phyloP scores from a whole-genome alignment of 2,797 vertebrate genomes.

The Alauda arvensis region DNA sequence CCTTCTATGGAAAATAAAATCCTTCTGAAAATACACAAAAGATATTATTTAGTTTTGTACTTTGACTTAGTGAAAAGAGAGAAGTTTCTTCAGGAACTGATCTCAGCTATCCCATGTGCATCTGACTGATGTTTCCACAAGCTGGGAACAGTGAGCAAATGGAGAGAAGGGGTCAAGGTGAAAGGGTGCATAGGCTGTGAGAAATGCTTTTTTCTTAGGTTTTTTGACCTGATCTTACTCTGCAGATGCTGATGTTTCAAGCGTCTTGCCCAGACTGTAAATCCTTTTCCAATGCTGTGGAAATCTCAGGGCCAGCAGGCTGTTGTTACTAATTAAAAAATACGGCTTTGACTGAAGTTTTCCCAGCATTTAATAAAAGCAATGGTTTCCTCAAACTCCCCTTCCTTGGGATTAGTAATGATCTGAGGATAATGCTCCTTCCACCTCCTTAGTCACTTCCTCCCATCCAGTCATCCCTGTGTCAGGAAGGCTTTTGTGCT shows the following conservation, averaged over 20 bases:
- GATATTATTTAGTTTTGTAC: not conserved
- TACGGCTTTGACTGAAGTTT: fast-evolving
- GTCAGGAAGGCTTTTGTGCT: not conserved
- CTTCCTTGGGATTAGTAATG: not conserved
- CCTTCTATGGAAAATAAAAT: not conserved
- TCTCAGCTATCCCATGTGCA: not conserved
- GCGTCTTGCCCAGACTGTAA: not conserved
- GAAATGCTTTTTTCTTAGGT: not conserved
- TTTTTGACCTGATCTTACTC: not conserved
- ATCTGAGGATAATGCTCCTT: not conserved
- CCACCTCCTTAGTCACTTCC: not conserved
- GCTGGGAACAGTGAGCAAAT: not conserved
- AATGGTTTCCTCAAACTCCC: not conserved
- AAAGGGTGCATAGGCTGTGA: not conserved
- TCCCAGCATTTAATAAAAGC: not conserved
- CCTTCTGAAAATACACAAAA: not conserved
- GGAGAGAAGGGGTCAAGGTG: not conserved
- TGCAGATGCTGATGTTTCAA: not conserved
- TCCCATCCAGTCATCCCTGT: fast-evolving
- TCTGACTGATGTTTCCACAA: not conserved
- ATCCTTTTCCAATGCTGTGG: not conserved
- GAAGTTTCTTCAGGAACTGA: not conserved
- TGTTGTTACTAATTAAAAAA: not conserved
- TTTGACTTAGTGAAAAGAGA: not conserved
- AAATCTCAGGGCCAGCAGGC: not conserved